Evolutionary conservation across 2,113 vertebrate genomes (phyloP).

Genomic region (Sakesphorus luctuosus): DNA sequence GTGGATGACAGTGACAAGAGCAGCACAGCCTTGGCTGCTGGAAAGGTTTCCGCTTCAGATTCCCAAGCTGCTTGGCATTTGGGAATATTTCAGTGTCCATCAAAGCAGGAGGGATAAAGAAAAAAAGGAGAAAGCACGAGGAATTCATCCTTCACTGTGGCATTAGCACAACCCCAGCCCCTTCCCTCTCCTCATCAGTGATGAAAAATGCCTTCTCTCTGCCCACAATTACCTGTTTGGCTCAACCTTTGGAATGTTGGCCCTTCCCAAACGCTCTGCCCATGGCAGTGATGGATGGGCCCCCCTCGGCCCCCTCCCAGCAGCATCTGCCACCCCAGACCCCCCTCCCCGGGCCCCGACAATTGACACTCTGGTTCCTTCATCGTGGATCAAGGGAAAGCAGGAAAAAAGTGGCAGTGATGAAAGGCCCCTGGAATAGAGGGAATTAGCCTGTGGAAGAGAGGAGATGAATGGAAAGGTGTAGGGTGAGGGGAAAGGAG

Average conservation of each 20-base stretch:
- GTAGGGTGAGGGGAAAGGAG: not conserved
- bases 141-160: constrained; percentile 45
- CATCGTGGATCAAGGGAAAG: not conserved
- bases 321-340: not conserved
- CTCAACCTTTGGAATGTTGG: not conserved
- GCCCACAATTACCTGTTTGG: not conserved
- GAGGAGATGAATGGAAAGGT: not conserved
- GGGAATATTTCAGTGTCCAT: not conserved
- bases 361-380: not conserved
- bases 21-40: not conserved
- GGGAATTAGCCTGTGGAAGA: not conserved
- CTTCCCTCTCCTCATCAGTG: not conserved
- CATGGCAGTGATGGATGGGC: constrained; percentile 18
- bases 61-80: not conserved
- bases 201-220: constrained; percentile 33
- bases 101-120: not conserved
- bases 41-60: not conserved
- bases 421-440: not conserved
- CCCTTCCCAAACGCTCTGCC: not conserved
- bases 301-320: not conserved
- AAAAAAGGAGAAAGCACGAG: not conserved
- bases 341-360: not conserved
- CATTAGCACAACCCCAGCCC: not conserved
- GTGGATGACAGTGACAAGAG: not conserved
- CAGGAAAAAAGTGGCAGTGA: not conserved